Evolutionary conservation across 2,888 invertebrate species (phyloP).

Genomic region (Cataglyphis cursor): DNA sequence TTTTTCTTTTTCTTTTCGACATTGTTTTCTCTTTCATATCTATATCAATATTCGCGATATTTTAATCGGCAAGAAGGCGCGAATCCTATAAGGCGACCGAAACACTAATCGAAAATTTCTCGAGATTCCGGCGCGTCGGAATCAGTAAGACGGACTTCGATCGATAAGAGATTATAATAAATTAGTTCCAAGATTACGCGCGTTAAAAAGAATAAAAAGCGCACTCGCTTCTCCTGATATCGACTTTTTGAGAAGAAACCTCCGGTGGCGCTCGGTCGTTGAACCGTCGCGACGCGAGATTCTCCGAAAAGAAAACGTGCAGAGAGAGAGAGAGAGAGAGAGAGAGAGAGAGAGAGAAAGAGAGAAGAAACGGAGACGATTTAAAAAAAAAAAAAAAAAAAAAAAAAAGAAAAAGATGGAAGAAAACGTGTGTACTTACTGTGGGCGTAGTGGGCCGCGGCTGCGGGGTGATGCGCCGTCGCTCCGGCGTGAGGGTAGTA

Average conservation of each 20-base stretch:
- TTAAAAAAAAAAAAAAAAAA: neutral
- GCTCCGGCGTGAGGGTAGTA: slow-evolving; percentile 86
- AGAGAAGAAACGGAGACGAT: neutral
- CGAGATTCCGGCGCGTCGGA: neutral
- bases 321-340: neutral
- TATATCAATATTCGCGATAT: neutral
- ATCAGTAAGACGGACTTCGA: slow-evolving; percentile 28
- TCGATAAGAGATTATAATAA: slow-evolving; percentile 41
- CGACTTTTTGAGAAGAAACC: slow-evolving; percentile 12
- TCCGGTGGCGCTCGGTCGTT: slow-evolving; percentile 10
- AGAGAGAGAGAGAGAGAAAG: neutral
- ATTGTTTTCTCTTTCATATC: neutral
- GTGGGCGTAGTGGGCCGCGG: slow-evolving; percentile 86
- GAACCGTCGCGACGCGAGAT: slow-evolving; percentile 8
- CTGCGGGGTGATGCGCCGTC: slow-evolving; percentile 85
- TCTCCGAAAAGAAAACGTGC: neutral
- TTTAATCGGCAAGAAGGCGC: neutral
- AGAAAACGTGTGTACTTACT: slow-evolving; percentile 80
- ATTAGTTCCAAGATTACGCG: slow-evolving; percentile 39
- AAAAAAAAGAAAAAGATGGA: neutral
- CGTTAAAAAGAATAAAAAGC: slow-evolving; percentile 18
- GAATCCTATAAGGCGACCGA: neutral
- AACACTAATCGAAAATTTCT: neutral
- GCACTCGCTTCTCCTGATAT: slow-evolving; percentile 9
- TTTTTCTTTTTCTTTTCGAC: too few relatives aligned